A percentile compares a stretch with the other conserved stretches of the same genome.
Evolutionary conservation across 2,888 invertebrate species (phyloP).

Genomic region (Agonum fuliginosum): DNA sequence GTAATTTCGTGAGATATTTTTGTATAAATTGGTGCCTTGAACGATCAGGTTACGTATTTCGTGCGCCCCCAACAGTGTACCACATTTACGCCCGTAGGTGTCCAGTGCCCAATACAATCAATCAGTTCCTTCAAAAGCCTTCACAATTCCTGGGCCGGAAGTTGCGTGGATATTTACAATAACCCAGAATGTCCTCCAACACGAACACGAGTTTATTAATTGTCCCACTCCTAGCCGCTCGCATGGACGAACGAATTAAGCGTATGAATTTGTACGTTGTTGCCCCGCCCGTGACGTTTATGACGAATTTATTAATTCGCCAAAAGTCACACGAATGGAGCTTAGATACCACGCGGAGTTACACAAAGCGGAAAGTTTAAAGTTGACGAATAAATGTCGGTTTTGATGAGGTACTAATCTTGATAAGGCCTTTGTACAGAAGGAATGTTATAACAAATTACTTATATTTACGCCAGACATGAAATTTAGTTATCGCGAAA

Average conservation of each 20-base stretch:
- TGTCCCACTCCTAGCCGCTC: not conserved
- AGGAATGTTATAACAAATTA: constrained; percentile 29
- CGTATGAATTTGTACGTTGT: constrained; percentile 42
- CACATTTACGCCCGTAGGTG: not conserved
- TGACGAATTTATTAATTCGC: constrained; percentile 58
- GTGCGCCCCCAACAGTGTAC: not conserved
- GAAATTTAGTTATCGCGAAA: not conserved
- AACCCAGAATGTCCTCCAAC: constrained; percentile 32
- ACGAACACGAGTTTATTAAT: constrained; percentile 24
- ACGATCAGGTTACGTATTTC: no score
- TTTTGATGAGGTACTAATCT: constrained; percentile 54
- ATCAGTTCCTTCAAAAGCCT: not conserved
- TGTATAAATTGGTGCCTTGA: no score
- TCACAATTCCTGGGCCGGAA: not conserved
- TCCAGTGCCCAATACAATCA: constrained; percentile 1
- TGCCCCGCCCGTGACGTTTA: constrained; percentile 46
- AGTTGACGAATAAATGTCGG: constrained; percentile 39
- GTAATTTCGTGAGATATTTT: no score
- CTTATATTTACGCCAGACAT: constrained; percentile 31
- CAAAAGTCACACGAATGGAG: constrained; percentile 48
- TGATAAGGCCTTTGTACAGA: constrained; percentile 36
- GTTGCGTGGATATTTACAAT: constrained; percentile 46
- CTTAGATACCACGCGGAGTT: not conserved
- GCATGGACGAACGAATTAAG: constrained; percentile 50
- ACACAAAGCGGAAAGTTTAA: not conserved